Conservation (phyloP, 2,888 invertebrate species). For the Apocheima hispidaria region DNA sequence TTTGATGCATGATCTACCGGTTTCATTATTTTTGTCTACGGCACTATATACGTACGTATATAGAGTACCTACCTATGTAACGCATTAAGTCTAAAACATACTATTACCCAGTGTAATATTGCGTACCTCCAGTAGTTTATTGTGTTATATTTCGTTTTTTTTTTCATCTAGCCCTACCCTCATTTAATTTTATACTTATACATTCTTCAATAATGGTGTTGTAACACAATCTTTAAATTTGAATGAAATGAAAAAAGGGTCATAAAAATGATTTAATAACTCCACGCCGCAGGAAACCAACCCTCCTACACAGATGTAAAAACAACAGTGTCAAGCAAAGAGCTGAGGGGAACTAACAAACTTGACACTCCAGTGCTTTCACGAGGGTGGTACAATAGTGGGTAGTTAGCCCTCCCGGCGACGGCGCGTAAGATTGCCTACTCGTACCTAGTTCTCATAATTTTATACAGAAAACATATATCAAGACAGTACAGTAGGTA, state of each 20-base stretch:
- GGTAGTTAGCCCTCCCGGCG: slow-evolving; percentile 48
- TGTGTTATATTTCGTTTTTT: too few relatives aligned
- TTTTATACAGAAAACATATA: neutral
- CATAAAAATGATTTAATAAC: slow-evolving; percentile 29
- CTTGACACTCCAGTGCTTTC: slow-evolving; percentile 55
- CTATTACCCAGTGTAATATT: too few relatives aligned
- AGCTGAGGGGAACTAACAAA: slow-evolving; percentile 58
- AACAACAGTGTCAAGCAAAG: slow-evolving; percentile 47
- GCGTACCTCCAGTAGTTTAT: too few relatives aligned
- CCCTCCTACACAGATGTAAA: slow-evolving; percentile 35
- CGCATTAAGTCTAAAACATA: too few relatives aligned
- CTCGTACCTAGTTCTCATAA: slow-evolving; percentile 15
- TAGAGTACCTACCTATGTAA: too few relatives aligned
- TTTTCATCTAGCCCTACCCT: too few relatives aligned
- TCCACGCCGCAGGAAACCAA: slow-evolving; percentile 29
- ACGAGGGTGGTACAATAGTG: slow-evolving; percentile 54
- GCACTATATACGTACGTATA: too few relatives aligned
- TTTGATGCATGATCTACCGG: too few relatives aligned
- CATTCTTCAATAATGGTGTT: too few relatives aligned
- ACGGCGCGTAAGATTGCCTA: slow-evolving; percentile 58
- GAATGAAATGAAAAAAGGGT: slow-evolving; percentile 6
- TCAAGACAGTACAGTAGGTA: neutral
- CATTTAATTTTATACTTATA: too few relatives aligned
- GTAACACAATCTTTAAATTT: neutral
- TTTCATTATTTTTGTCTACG: too few relatives aligned